Base-by-base conservation (phyloP, 2,888 invertebrate species). In the Monopis laevigella region DNA sequence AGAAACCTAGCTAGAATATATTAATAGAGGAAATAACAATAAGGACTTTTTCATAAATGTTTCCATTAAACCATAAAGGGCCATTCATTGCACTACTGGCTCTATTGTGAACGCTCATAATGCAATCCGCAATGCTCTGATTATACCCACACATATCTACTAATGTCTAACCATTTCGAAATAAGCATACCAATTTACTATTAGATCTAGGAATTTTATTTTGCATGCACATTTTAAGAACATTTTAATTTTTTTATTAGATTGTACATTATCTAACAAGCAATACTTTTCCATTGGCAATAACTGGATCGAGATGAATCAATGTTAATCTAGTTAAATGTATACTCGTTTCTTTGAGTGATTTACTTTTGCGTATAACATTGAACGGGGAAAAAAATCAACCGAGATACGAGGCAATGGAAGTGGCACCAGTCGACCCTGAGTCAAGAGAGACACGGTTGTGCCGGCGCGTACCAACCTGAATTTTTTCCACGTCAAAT, bases 111-210 rank as follows among this genome's bases (percentile, higher is more conserved):
- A 28, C 28, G 28, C 7, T 7, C 17, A 21, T 75, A 68, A 73
- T 63, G 65, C 73, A 75, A 77, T 53, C 46, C 56, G 71, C 66
- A 71, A 68, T 74, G 74, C 75, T 75, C 74, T 72, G 75, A 75
- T 75, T 75, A 64, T 66, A 73, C 54, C 65, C 66, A 67, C 65
- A 56, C 46, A 50, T 56, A 58, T 54, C 21, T 13, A 55, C 55
- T 50, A 45, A 50, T 52, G 54, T 52, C 54, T 49, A 51, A 48
- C 49, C 49, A 52, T 65, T 61, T 62, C 56, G 64, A 57, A n/a
- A n/a, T n/a, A n/a, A n/a, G n/a, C n/a, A n/a, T n/a, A n/a, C n/a
- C n/a, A n/a, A n/a, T n/a, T n/a, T n/a, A n/a, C n/a, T n/a, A n/a
- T n/a, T n/a, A n/a, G n/a, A n/a, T n/a, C n/a, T n/a, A n/a, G n/a